Evolutionary conservation across 2,113 vertebrate species (phyloP).

Genomic region (Esox niger): DNA sequence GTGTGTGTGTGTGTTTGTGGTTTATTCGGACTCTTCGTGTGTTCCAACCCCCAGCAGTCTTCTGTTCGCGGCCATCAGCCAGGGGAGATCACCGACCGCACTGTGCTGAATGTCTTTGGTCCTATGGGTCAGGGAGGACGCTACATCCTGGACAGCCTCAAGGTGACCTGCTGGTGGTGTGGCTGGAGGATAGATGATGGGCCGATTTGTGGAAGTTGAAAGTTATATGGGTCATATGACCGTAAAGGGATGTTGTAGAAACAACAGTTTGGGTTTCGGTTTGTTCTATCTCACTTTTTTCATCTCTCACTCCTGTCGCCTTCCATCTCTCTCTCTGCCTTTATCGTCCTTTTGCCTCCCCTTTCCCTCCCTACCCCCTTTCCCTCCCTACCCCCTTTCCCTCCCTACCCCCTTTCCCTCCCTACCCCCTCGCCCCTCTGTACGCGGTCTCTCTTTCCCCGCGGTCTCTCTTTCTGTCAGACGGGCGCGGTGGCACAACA

Average conservation of each 20-base stretch:
- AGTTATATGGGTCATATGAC: no score
- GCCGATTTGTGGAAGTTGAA: no score
- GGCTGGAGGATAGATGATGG: no score
- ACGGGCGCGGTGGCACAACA: conserved; percentile 76
- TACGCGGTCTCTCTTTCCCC: background rate
- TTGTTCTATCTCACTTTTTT: no score
- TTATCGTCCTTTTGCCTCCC: no score
- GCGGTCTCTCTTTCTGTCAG: conserved; percentile 58
- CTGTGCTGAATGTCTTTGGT: conserved; percentile 81
- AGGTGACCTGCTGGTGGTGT: conserved; percentile 65
- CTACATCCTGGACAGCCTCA: conserved; percentile 81
- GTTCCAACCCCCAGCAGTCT: conserved; percentile 60
- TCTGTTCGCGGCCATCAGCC: conserved; percentile 69
- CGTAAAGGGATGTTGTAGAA: no score
- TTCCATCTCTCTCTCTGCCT: no score
- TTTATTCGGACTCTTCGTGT: no score
- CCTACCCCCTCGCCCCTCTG: background rate
- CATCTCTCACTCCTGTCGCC: no score
- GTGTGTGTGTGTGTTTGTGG: background rate
- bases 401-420: background rate
- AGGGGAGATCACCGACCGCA: conserved; percentile 74
- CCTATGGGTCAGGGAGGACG: conserved; percentile 58
- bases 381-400: background rate
- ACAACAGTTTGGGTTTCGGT: no score
- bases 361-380: background rate